Percentiles rank a stretch among this genome's conserved stretches.
Conservation (phyloP, 2,888 invertebrate genomes). For the Campoletis raptor region DNA sequence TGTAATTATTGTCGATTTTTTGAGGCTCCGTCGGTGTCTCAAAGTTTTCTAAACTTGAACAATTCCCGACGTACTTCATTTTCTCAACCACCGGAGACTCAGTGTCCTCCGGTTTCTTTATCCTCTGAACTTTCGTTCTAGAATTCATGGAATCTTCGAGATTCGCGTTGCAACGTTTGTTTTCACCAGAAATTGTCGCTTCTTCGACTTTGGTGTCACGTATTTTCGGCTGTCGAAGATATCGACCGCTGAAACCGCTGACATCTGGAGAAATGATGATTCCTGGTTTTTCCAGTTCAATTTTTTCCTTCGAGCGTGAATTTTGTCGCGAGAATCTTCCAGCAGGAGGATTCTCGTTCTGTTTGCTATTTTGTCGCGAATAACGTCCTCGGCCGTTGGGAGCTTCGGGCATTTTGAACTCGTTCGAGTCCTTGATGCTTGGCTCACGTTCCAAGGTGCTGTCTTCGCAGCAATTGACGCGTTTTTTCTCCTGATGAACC, state of each 20-base stretch:
- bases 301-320: constrained; percentile 75
- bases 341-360: constrained; percentile 68
- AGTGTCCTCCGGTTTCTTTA: constrained; percentile 33
- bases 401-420: constrained; percentile 73
- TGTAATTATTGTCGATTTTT: constrained; percentile 77
- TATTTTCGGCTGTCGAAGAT: constrained; percentile 73
- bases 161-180: constrained; percentile 46
- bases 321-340: constrained; percentile 77
- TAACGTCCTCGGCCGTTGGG: constrained; percentile 74
- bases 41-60: constrained; percentile 69
- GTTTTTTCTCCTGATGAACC: constrained; percentile 82
- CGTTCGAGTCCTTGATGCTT: constrained; percentile 64
- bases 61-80: constrained; percentile 79
- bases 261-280: constrained; percentile 74
- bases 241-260: constrained; percentile 76
- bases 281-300: constrained; percentile 72
- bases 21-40: constrained; percentile 72
- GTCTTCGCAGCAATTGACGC: constrained; percentile 79
- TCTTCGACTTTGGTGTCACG: constrained; percentile 65
- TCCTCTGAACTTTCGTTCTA: constrained; percentile 45
- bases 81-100: constrained; percentile 75
- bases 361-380: constrained; percentile 76
- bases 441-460: constrained; percentile 82
- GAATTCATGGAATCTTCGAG: constrained; percentile 35
- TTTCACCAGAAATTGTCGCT: neutral